phyloP scores from a whole-genome alignment of 2,113 vertebrate genomes.

The Nymphicus hollandicus region DNA sequence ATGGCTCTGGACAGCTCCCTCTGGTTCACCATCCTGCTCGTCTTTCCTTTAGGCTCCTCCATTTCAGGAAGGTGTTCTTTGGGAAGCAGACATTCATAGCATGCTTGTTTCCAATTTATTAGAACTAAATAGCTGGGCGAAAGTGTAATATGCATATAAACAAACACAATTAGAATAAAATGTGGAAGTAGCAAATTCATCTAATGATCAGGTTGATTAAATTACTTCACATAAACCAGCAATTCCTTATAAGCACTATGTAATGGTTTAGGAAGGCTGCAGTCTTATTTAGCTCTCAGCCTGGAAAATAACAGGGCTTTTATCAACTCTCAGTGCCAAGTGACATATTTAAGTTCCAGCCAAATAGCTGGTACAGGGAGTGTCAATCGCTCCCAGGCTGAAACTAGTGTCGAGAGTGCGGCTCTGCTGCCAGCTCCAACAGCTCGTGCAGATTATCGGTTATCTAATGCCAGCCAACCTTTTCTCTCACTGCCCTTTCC shows the following conservation, averaged over 20 bases:
- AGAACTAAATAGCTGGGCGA: conserved; percentile 21
- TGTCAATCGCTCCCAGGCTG: conserved; percentile 40
- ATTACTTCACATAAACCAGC: conserved; percentile 44
- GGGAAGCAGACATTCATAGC: background rate
- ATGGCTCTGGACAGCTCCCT: background rate
- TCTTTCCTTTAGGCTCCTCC: background rate
- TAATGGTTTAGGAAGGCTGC: conserved; percentile 16
- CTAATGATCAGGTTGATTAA: conserved; percentile 50
- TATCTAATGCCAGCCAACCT: conserved; percentile 15
- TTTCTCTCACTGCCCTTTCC: background rate
- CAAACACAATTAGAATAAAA: conserved; percentile 49
- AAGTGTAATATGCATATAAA: conserved; percentile 5
- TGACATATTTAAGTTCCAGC: conserved; percentile 53
- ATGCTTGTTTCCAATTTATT: conserved; percentile 31
- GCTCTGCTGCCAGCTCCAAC: background rate
- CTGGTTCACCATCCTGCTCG: fast-evolving
- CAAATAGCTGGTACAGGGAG: conserved; percentile 61
- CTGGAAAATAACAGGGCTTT: conserved; percentile 55
- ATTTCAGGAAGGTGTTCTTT: background rate
- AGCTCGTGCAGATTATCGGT: conserved; percentile 10
- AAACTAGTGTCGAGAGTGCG: background rate
- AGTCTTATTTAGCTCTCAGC: conserved; percentile 6
- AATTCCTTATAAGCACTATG: conserved; percentile 45
- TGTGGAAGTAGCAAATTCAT: conserved; percentile 31
- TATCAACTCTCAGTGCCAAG: conserved; percentile 34